These are phyloP conservation scores for Steromphala cineraria DNA, from an alignment of 2,888 invertebrate species.

Conservation along the genomic window DNA sequence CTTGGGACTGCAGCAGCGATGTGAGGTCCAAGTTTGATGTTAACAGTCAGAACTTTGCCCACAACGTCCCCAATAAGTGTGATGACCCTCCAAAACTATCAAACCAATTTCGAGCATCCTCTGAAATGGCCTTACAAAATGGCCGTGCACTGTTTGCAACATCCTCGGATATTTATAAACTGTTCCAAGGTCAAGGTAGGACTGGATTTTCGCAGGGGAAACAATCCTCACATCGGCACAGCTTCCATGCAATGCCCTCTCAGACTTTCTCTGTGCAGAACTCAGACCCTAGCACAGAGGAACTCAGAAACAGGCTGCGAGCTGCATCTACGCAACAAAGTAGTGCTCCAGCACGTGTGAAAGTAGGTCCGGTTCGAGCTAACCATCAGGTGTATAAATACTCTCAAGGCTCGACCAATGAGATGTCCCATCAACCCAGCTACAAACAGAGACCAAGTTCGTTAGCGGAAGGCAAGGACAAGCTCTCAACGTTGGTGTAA, in stretches of 20 bases:
- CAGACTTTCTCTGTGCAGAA: constrained; percentile 40
- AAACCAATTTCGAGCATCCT: constrained; percentile 36
- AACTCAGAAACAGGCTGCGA: constrained; percentile 45
- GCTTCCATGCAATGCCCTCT: constrained; percentile 56
- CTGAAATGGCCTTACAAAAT: constrained; percentile 49
- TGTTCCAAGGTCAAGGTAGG: constrained; percentile 47
- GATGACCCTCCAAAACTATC: constrained; percentile 16
- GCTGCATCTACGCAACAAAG: constrained; percentile 43
- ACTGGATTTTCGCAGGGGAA: constrained; percentile 22
- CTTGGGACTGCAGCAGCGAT: constrained; percentile 27
- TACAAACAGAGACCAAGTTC: neutral
- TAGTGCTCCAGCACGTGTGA: neutral
- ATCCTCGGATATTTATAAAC: constrained; percentile 64
- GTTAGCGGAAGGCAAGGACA: neutral
- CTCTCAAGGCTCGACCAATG: neutral
- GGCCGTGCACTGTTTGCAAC: constrained; percentile 63
- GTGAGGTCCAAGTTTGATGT: neutral
- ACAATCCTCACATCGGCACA: constrained; percentile 49
- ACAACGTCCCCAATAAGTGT: neutral
- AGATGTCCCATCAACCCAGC: neutral
- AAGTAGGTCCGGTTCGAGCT: constrained; percentile 8
- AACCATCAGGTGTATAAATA: constrained; percentile 20
- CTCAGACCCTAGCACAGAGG: constrained; percentile 29
- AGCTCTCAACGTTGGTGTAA: constrained; percentile 23
- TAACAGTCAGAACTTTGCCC: neutral